A percentile compares a stretch with the other conserved stretches of the same genome.
Evolutionary conservation across 2,888 invertebrate genomes (phyloP).

Genomic region (Pristionchus fissidentatus): DNA sequence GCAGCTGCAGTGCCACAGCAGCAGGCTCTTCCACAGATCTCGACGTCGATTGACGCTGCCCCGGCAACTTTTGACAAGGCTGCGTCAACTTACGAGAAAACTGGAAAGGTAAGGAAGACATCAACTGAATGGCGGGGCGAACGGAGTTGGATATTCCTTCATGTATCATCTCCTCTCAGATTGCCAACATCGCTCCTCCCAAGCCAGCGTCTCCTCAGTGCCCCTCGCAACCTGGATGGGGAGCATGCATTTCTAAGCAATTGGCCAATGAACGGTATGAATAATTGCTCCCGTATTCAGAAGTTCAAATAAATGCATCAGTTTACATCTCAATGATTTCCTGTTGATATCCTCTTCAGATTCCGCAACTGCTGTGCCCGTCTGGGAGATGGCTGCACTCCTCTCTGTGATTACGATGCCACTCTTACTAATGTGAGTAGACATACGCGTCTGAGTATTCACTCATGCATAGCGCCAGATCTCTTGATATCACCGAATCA

Average conservation of each 20-base stretch:
- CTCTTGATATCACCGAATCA: background rate
- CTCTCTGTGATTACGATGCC: conserved; percentile 73
- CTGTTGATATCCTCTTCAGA: conserved; percentile 49
- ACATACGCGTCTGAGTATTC: no score
- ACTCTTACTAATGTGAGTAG: conserved; percentile 69
- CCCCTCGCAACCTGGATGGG: conserved; percentile 73
- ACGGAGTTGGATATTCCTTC: no score
- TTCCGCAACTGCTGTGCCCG: conserved; percentile 73
- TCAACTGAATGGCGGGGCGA: background rate
- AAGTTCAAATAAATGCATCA: background rate
- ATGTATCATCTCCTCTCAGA: background rate
- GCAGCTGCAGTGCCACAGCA: background rate
- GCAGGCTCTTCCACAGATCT: conserved; percentile 31
- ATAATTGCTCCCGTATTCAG: background rate
- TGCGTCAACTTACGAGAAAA: conserved; percentile 11
- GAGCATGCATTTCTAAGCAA: conserved; percentile 73
- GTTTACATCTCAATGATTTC: no score
- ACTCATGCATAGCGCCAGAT: background rate
- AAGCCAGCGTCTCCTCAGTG: conserved; percentile 58
- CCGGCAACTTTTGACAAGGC: conserved; percentile 42
- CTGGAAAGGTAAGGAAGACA: background rate
- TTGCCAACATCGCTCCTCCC: conserved; percentile 13
- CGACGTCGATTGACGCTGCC: conserved; percentile 31
- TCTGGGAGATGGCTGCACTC: conserved; percentile 73
- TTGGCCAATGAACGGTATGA: conserved; percentile 62